Conservation (phyloP, 2,888 invertebrate genomes). For the Dasypogon diadema region DNA sequence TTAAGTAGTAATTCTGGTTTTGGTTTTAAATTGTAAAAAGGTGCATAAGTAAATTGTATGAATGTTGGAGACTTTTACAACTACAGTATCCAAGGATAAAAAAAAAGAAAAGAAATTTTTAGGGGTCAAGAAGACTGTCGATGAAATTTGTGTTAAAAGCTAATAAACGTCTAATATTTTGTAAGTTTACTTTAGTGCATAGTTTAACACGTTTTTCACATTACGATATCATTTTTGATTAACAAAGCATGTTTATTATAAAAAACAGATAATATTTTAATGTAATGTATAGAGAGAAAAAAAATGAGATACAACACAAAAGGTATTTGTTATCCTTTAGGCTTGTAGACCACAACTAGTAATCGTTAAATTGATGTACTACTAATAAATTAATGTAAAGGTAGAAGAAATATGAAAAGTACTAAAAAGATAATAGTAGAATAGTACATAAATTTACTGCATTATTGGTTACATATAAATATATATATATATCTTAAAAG, state of each 20-base stretch:
- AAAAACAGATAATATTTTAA: conserved; percentile 43
- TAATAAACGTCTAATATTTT: conserved; percentile 40
- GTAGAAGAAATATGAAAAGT: conserved; percentile 24
- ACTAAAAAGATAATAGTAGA: conserved; percentile 49
- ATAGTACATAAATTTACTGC: conserved; percentile 44
- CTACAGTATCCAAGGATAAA: too few relatives aligned
- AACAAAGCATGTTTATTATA: conserved; percentile 45
- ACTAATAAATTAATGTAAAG: conserved; percentile 44
- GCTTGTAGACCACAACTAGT: conserved; percentile 38
- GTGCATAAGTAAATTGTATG: too few relatives aligned
- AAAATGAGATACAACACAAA: conserved; percentile 32
- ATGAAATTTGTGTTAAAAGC: conserved; percentile 35
- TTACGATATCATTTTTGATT: conserved; percentile 40
- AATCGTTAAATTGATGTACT: conserved; percentile 50
- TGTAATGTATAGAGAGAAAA: conserved; percentile 28
- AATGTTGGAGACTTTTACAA: too few relatives aligned
- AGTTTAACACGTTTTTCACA: conserved; percentile 28
- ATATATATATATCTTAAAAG: conserved; percentile 40
- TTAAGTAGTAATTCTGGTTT: too few relatives aligned
- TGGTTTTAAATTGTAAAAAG: too few relatives aligned
- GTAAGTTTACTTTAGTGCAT: conserved; percentile 39
- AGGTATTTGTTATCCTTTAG: conserved; percentile 50
- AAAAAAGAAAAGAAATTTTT: too few relatives aligned
- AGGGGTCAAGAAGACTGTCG: conserved; percentile 38
- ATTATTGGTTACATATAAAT: conserved; percentile 46